Evolutionary conservation across 2,797 vertebrate genomes (phyloP).

Genomic region (Centropyge bicolor): DNA sequence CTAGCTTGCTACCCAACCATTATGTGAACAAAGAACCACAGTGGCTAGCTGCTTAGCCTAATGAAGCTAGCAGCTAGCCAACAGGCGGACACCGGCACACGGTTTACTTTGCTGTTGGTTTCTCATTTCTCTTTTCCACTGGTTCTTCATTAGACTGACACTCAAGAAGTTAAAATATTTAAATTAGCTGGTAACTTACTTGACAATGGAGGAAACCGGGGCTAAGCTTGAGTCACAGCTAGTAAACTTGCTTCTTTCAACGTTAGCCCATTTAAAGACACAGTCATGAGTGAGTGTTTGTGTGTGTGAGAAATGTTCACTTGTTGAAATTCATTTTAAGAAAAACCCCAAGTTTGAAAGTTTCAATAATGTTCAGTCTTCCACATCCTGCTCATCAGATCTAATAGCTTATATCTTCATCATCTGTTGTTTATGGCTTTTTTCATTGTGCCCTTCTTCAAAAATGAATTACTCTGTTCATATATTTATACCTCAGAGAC

Average conservation of each 20-base stretch:
- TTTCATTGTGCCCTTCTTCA: neutral
- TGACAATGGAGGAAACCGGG: neutral
- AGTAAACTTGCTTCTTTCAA: constrained; percentile 14
- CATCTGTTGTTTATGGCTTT: neutral
- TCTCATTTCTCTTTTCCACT: neutral
- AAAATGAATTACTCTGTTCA: neutral
- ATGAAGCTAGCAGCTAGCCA: constrained; percentile 67
- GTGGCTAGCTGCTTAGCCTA: constrained; percentile 66
- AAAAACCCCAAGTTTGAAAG: neutral
- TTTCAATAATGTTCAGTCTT: neutral
- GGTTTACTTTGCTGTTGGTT: neutral
- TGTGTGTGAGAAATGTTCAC: neutral
- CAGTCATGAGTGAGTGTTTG: neutral
- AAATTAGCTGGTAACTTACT: neutral
- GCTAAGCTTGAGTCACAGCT: neutral
- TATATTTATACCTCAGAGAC: neutral
- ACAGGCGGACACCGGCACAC: constrained; percentile 10
- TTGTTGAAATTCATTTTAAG: neutral
- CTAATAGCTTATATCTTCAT: neutral
- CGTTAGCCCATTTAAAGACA: neutral
- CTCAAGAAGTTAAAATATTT: neutral
- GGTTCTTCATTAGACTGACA: neutral
- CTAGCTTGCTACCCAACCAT: constrained; percentile 61
- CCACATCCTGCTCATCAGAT: neutral
- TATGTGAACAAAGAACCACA: constrained; percentile 76